Evolutionary conservation across 1,140 invertebrate species (phyloP), one percentile per base, ranked within the genome.

Genomic region (Vollenhovia emeryi): DNA sequence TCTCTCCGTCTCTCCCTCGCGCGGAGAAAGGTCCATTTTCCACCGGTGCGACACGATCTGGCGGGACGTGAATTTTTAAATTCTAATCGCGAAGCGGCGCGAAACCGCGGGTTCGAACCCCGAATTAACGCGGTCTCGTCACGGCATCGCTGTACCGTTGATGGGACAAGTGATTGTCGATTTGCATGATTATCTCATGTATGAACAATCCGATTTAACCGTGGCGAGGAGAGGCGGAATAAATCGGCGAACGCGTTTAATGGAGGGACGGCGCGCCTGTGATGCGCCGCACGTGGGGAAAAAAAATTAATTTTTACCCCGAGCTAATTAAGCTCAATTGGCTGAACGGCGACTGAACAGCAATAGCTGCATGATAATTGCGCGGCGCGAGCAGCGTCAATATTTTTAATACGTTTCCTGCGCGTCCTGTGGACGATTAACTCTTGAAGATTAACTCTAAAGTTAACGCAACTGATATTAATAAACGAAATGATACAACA

Each of bases 111-210:
- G 13, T 40, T n/a, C 30, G 40, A 30, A 36, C 9, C n/a, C 18
- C 6, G 18, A 82, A 73, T 82, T 74, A 82, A 79, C n/a, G 2
- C 43, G 43, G n/a, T 52, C 24, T 76, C 55, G 74, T 76, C 55
- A 43, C 15, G 6, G 18, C 48, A 40, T 33, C 45, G 11, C 9
- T 21, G 27, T 21, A 21, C 9, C 3, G 13, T 33, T 64, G 74
- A 64, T 64, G 43, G 24, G 8, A 50, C 45, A 13, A 52, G 45
- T 52, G 62, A 40, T 79, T 50, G 75, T 24, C 60, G 59, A 79
- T 40, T 69, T 50, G 24, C 62, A 68, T 52, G 36, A 68, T 79
- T 69, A 52, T 18, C 8, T 30, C 57, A 18, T 76, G 11, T 15
- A 45, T 24, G 11, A 76, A 33, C 40, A 55, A 52, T 55, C 2